These are phyloP conservation scores for Bombylius major DNA, from an alignment of 2,888 invertebrate species.

Conservation along the genomic window DNA sequence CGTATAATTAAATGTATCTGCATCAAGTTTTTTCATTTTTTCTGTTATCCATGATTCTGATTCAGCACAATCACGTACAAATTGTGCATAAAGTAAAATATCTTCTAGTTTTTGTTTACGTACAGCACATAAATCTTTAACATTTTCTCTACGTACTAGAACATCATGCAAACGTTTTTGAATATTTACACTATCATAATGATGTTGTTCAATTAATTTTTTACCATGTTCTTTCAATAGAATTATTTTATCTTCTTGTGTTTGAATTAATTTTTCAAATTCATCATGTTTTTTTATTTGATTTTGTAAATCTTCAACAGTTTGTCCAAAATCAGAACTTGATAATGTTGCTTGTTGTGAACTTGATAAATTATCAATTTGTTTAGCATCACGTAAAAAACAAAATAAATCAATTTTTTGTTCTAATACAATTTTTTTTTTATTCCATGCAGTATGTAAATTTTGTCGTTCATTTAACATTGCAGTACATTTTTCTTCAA, in stretches of 20 bases:
- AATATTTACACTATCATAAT: slow-evolving; percentile 78
- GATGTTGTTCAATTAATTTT: slow-evolving; percentile 77
- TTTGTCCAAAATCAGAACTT: slow-evolving; percentile 59
- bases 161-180: slow-evolving; percentile 63
- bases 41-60: slow-evolving; percentile 86
- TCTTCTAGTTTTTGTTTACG: slow-evolving; percentile 61
- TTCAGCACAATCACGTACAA: slow-evolving; percentile 82
- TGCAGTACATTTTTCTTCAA: slow-evolving; percentile 64
- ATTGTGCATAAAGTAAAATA: slow-evolving; percentile 74
- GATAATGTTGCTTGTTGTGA: slow-evolving; percentile 71
- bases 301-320: slow-evolving; percentile 79
- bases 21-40: slow-evolving; percentile 74
- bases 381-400: slow-evolving; percentile 87
- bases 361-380: slow-evolving; percentile 76
- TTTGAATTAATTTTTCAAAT: slow-evolving; percentile 79
- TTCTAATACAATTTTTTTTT: slow-evolving; percentile 76
- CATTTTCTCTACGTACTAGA: slow-evolving; percentile 53
- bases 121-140: slow-evolving; percentile 48
- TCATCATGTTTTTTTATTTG: slow-evolving; percentile 88
- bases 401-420: slow-evolving; percentile 88
- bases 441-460: slow-evolving; percentile 75
- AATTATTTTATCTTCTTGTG: slow-evolving; percentile 74
- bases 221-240: slow-evolving; percentile 72
- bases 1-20: slow-evolving; percentile 49
- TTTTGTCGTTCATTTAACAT: slow-evolving; percentile 66